Base-by-base conservation (phyloP, 2,888 invertebrate genomes). In the Phyllotreta striolata region DNA sequence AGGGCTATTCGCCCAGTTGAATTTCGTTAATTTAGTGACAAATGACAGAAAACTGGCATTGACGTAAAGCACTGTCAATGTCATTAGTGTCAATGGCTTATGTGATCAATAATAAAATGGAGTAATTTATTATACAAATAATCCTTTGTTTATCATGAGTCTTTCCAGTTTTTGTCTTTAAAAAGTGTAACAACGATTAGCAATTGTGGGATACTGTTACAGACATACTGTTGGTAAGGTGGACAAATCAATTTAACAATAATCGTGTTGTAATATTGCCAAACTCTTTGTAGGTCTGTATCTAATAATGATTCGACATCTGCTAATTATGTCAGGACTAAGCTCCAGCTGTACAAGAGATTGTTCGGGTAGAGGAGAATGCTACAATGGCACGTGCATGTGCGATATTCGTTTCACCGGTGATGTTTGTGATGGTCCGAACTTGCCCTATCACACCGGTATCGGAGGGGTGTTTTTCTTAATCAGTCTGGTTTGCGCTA, bases 331-430 rank as follows among this genome's bases (percentile, higher is more conserved):
- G 82, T 77, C 81, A 59, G 81, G 80, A 70, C 67, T 80, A 69
- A 73, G 71, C 68, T 83, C 85, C 47, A 87, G 86, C 74, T 92
- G 92, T 79, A 86, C 85, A 63, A 87, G 87, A 74, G 91, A 89
- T 81, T 95, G 95, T 84, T 94, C 92, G 76, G 94, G 94, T 67
- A 90, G 92, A 68, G 95, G 95, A 13, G 95, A 95, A 83, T 95
- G 95, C 82, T 88, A 92, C 79, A 93, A 95, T 81, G 95, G 95
- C 70, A 94, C 93, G 59, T 95, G 95, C 79, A 86, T 94, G 72
- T 95, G 95, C 82, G 94, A 95, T 85, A 95, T 95, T 74, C 87
- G 89, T 60, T 96, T 91, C 81, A 87, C 93, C 65, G 95, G 95
- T 7, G 89, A 91, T 65, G 88, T 91, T 76, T 93, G 95, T 79